Evolutionary conservation across 2,113 vertebrate genomes (phyloP), one percentile per base, ranked within the genome.

Genomic region (Corapipo altera): DNA sequence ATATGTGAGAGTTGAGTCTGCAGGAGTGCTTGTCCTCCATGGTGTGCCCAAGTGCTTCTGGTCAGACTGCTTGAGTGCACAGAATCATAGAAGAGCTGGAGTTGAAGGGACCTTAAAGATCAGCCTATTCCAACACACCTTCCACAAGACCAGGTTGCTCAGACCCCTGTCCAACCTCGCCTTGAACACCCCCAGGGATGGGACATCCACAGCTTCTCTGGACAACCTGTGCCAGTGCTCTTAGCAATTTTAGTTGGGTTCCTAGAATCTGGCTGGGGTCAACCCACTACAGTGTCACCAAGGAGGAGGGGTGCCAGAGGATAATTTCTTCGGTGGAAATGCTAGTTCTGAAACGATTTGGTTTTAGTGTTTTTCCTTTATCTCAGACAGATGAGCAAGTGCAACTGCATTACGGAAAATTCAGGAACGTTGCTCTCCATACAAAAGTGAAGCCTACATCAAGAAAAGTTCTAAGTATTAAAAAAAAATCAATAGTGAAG

Each of bases 11-110:
- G 27, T 7, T 61, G 23, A 1, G 0, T 28, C 58, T 23, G 27
- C 13, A 46, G 49, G 2, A 4, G 17, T 33, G 5, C 15, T 76
- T 65, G 4, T 51, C 8, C 32, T 88, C 6, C 15, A 2, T 52
- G 26, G 8, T 2, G 1, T 18, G 10, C 20, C 23, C 8, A 46
- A 75, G 26, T 1, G 2, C 46, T 35, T 27, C 28, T 43, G 12
- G 12, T 30, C 35, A 69, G 28, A 11, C 8, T 69, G 39, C 33
- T 67, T 49, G 32, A 14, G 8, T 1, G 2, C 23, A 17, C 1
- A 37, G 19, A 59, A 44, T 27, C 14, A 28, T 15, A 35, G 52
- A 81, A 51, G 37, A 13, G 7, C 41, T 64, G 55, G 27, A 66
- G 9, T 16, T 54, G 76, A 66, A 66, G 22, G 22, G 33, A 24